phyloP scores from a whole-genome alignment of 2,888 invertebrate genomes.

The Polylopha cassiicola region DNA sequence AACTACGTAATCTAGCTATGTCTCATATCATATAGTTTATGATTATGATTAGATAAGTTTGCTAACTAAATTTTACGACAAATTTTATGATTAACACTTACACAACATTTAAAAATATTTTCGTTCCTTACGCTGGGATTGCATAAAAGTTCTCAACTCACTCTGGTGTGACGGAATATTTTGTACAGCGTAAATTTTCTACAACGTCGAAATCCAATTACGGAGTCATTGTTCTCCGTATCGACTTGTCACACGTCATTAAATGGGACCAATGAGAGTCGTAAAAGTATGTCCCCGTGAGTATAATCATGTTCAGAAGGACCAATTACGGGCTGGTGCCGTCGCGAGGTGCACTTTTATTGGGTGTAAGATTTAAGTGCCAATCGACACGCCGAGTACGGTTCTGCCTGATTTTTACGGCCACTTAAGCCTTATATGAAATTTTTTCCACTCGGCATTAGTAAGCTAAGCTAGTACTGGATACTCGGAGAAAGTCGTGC shows the following conservation, averaged over 20 bases:
- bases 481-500: too few species aligned
- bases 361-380: constrained; percentile 76
- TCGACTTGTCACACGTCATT: constrained; percentile 68
- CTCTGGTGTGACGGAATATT: constrained; percentile 13
- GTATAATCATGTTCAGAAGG: constrained; percentile 56
- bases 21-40: too few species aligned
- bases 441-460: constrained; percentile 18
- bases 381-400: constrained; percentile 63
- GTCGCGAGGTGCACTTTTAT: constrained; percentile 67
- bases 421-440: constrained; percentile 47
- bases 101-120: too few species aligned
- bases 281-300: constrained; percentile 60
- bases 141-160: constrained; percentile 19
- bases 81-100: too few species aligned
- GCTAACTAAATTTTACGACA: too few species aligned
- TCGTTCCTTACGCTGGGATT: too few species aligned
- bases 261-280: constrained; percentile 70
- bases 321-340: constrained; percentile 68
- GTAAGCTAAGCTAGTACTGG: background rate
- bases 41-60: too few species aligned
- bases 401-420: constrained; percentile 64
- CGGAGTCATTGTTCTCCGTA: constrained; percentile 61
- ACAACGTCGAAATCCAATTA: constrained; percentile 66
- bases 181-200: constrained; percentile 35
- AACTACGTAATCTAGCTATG: too few species aligned